phyloP scores from a whole-genome alignment of 2,797 vertebrate genomes.

The Sarcoramphus papa region DNA sequence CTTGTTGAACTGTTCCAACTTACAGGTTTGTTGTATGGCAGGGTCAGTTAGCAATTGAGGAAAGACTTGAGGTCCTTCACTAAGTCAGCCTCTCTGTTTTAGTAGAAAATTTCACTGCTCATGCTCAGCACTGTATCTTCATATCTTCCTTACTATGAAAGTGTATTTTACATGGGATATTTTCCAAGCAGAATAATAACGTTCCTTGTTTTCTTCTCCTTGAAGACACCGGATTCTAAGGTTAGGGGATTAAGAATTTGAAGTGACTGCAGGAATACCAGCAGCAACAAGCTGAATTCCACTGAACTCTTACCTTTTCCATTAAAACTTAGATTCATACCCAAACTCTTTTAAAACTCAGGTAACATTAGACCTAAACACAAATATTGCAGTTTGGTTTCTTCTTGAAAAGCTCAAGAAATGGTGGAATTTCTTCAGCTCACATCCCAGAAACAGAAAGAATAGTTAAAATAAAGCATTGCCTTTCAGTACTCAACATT shows the following conservation, averaged over 20 bases:
- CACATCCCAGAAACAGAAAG: neutral
- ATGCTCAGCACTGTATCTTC: neutral
- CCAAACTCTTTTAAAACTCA: neutral
- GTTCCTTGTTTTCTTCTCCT: neutral
- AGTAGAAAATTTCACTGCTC: neutral
- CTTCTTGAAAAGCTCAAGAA: neutral
- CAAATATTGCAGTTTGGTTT: neutral
- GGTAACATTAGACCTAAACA: neutral
- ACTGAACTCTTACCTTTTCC: neutral
- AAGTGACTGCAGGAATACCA: neutral
- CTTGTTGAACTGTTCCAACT: neutral
- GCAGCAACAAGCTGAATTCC: neutral
- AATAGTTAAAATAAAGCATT: neutral
- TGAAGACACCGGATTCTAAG: neutral
- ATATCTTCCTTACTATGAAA: neutral
- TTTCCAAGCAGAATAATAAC: neutral
- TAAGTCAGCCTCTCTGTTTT: neutral
- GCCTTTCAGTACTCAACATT: neutral
- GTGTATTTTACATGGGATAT: neutral
- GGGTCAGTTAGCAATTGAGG: neutral
- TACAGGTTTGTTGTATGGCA: neutral
- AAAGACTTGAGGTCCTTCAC: neutral
- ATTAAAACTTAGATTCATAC: neutral
- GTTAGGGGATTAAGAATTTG: neutral
- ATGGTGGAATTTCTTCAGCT: neutral